These are phyloP conservation scores for Diabrotica balteata DNA, from an alignment of 2,888 invertebrate genomes.

Conservation along the genomic window DNA sequence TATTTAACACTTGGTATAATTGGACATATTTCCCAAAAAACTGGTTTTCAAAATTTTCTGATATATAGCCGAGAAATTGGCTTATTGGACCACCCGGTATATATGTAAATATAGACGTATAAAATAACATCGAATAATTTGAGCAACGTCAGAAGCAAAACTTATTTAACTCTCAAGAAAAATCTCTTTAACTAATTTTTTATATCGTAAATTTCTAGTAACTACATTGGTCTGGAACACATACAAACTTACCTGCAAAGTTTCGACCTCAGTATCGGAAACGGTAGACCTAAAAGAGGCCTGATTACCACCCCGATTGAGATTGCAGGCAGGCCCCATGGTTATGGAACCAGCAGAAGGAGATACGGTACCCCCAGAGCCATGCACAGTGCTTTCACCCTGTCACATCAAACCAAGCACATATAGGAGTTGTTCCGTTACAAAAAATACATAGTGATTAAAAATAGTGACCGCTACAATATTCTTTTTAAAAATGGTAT, in stretches of 20 bases:
- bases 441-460: constrained; percentile 22
- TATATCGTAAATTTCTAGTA: background rate
- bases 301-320: constrained; percentile 74
- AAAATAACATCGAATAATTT: too few relatives aligned
- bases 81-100: too few relatives aligned
- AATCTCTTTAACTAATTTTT: background rate
- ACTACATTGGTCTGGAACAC: background rate
- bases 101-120: too few relatives aligned
- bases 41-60: too few relatives aligned
- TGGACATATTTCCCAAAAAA: too few relatives aligned
- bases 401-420: constrained; percentile 59
- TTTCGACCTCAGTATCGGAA: constrained; percentile 93
- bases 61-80: too few relatives aligned
- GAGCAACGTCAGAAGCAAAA: too few relatives aligned
- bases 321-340: constrained; percentile 74
- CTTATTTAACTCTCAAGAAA: background rate
- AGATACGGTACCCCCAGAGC: constrained; percentile 66
- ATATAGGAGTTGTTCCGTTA: constrained; percentile 41
- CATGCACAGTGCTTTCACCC: constrained; percentile 70
- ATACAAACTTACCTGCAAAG: constrained; percentile 77
- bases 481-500: background rate
- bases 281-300: constrained; percentile 87
- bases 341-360: constrained; percentile 82
- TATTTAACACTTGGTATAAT: too few relatives aligned
- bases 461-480: constrained; percentile 12